Evolutionary conservation across 2,113 vertebrate species (phyloP), one percentile per base, ranked within the genome.

Genomic region (Caloenas nicobarica): DNA sequence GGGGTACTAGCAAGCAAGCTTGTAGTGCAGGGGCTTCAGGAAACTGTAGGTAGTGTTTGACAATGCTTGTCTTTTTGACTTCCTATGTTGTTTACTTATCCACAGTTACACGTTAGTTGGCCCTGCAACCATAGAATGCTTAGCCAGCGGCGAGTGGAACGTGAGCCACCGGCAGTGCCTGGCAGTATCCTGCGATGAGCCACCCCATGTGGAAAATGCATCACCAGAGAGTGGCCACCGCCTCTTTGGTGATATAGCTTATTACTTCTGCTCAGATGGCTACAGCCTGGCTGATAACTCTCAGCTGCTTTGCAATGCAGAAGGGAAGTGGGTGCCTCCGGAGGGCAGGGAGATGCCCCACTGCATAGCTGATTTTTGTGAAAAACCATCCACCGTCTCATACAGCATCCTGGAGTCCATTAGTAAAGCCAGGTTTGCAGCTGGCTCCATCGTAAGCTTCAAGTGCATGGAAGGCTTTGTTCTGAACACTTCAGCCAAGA

Each of bases 391-490:
- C 6, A 94, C 98, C 0, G 97, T 99, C 26, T 98, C 98, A 14
- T 99, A 99, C 50, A 98, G 98, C 24, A 99, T 99, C 95, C 97
- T 99, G 94, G 99, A 99, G 96, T 99, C 99, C 1, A 84, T 98
- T 77, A 98, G 98, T 95, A 99, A 99, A 97, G 98, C 98, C 38
- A 99, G 98, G 90, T 99, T 99, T 88, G 91, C 97, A 54, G 99
- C 98, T 88, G 99, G 99, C 90, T 98, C 98, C 0, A 85, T 98
- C 1, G 99, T 99, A 81, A 99, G 97, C 95, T 99, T 99, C 97
- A 99, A 99, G 95, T 99, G 99, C 90, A 98, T 98, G 96, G 99
- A 99, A 94, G 99, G 99, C 31, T 99, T 99, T 71, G 97, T 99
- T 95, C 97, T 99, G 61, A 99, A 99, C 96, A 98, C 98, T 19